Percentiles rank a stretch among this genome's conserved stretches.
Conservation (phyloP, 2,888 invertebrate species). For the Sinodicranocentrus sp. region DNA sequence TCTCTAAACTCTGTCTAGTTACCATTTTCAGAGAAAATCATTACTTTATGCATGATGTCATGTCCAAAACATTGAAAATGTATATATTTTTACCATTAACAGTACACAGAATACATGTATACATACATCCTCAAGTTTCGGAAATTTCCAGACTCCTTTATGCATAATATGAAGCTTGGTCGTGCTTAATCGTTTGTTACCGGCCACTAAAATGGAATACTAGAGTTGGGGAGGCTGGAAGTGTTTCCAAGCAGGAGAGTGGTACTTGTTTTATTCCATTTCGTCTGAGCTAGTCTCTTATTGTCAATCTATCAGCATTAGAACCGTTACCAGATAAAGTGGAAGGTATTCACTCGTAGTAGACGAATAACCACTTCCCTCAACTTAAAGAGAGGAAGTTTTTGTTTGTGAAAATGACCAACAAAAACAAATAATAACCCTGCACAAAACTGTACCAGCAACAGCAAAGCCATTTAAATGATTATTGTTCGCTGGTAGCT, state of each 20-base stretch:
- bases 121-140: neutral
- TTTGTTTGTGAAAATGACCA: neutral
- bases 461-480: too few species aligned
- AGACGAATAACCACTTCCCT: too few species aligned
- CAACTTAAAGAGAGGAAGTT: neutral
- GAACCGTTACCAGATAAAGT: too few species aligned
- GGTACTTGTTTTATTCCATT: neutral
- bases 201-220: too few species aligned
- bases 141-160: neutral
- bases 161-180: neutral
- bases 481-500: too few species aligned
- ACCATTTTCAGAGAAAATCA: too few species aligned
- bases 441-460: too few species aligned
- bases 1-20: too few species aligned
- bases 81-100: neutral
- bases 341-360: too few species aligned
- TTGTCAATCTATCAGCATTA: too few species aligned
- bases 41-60: neutral
- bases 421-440: neutral
- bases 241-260: neutral
- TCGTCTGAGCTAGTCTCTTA: too few species aligned
- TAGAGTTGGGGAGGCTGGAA: neutral
- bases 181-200: conserved; percentile 24
- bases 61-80: neutral
- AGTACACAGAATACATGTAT: neutral